phyloP scores from a whole-genome alignment of 1,140 invertebrate species.

The Diuraphis noxia region DNA sequence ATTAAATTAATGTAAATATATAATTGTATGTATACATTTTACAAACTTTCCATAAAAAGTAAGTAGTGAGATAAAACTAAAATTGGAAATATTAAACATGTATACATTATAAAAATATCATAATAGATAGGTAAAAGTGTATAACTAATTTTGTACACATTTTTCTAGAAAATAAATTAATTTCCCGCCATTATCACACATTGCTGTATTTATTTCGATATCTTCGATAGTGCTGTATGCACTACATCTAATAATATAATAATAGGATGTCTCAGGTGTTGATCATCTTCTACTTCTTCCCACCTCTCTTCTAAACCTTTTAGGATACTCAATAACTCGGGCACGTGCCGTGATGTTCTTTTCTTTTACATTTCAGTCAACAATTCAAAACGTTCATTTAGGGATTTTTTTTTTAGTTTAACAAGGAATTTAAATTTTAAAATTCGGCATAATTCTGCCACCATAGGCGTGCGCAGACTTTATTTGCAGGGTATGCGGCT shows the following conservation, averaged over 20 bases:
- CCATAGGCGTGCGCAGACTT: no score
- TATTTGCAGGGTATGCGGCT: no score
- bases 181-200: background rate
- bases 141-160: background rate
- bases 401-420: background rate
- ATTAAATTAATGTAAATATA: background rate
- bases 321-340: background rate
- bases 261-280: background rate
- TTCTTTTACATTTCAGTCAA: background rate
- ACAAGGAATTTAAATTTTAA: background rate
- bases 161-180: background rate
- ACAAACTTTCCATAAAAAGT: background rate
- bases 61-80: background rate
- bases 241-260: background rate
- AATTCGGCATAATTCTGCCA: background rate
- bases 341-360: background rate
- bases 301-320: background rate
- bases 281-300: background rate
- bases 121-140: background rate
- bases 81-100: background rate
- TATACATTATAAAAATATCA: background rate
- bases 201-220: background rate
- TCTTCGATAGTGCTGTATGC: background rate
- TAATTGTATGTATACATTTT: no score
- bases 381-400: background rate